Evolutionary conservation across 2,888 invertebrate species (phyloP), one percentile per base, ranked within the genome.

Genomic region (Allacma fusca): DNA sequence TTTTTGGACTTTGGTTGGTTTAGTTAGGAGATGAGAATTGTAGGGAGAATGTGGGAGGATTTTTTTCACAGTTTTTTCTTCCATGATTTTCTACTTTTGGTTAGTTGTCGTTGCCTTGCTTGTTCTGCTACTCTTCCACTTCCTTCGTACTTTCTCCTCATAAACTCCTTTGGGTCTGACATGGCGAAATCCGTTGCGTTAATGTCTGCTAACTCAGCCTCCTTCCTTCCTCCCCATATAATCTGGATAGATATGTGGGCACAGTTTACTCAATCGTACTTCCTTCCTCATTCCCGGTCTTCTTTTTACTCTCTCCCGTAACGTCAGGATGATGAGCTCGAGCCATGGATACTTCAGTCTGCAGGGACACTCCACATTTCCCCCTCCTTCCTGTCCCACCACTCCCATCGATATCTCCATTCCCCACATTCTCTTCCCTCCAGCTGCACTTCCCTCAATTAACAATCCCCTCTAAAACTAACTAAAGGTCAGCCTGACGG

Each of bases 171-270:
- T 75, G 72, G 69, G 69, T 78, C 80, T 80, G 80, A 80, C 80
- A 80, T 64, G 78, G 76, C 80, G 76, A 78, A 80, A 80, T 78
- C 73, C 74, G 67, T 75, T 72, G 70, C 73, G 73, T 78, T 78
- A 78, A 80, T 78, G 78, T 80, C 69, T 80, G 80, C 80, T 76
- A 78, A 78, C 78, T 78, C 80, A 77, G 80, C 80, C 78, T 75
- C 71, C 75, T 75, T 77, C 72, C 78, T 76, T 74, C 76, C 74
- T 78, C 76, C 67, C 78, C 75, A 64, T 70, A 29, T 68, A 43
- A 75, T 75, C 67, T 34, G 50, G 21, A 2, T 74, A 43, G 16
- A 40, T 21, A 74, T 34, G 23, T n/a, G 23, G 64, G 26, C 26
- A 43, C 43, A 74, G 73, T 62, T 74, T 64, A 74, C 62, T 43